phyloP scores from a whole-genome alignment of 2,113 vertebrate genomes.

The Pandion haliaetus region DNA sequence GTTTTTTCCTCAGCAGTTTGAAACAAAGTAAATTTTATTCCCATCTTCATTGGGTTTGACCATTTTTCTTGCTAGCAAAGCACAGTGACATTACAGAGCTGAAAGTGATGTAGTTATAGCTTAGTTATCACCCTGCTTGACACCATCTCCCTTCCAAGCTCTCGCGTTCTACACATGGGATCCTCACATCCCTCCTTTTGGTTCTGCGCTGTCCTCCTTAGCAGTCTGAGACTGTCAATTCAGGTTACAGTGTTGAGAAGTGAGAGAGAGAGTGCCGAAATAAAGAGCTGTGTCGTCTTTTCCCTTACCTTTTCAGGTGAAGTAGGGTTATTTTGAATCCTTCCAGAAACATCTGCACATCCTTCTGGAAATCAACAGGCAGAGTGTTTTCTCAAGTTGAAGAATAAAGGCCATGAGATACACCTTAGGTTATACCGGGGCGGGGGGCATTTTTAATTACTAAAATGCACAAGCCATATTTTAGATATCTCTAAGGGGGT shows the following conservation, averaged over 20 bases:
- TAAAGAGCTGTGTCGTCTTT: not conserved
- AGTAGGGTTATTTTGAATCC: not conserved
- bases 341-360: not conserved
- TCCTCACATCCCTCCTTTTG: not conserved
- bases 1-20: not conserved
- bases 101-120: not conserved
- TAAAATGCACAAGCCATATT: not conserved
- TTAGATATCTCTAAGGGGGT: not conserved
- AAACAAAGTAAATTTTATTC: not conserved
- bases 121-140: not conserved
- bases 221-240: not conserved
- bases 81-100: not conserved
- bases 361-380: not conserved
- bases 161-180: not conserved
- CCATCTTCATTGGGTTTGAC: not conserved
- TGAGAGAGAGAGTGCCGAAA: not conserved
- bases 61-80: not conserved
- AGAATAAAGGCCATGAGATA: not conserved
- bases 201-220: not conserved
- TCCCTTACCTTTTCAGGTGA: not conserved
- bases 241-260: not conserved
- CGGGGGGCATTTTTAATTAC: not conserved
- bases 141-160: not conserved
- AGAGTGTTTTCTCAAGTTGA: not conserved
- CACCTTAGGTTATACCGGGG: not conserved